These are phyloP conservation scores for Epinephelus awoara DNA, from an alignment of 2,797 vertebrate genomes.

Conservation along the genomic window DNA sequence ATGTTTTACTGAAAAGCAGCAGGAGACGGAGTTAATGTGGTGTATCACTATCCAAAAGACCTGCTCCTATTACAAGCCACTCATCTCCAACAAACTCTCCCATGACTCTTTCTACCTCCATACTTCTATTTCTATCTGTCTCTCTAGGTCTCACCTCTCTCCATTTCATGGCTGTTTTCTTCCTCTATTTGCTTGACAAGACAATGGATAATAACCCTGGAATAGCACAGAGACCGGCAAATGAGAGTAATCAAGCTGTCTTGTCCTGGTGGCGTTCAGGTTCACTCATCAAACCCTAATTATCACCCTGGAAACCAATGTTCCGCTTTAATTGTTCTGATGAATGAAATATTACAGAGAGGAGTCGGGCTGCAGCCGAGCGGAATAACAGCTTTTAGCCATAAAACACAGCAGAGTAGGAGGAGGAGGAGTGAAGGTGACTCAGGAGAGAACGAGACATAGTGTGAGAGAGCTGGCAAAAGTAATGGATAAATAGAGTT, in stretches of 20 bases:
- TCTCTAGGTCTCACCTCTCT: slow-evolving; percentile 74
- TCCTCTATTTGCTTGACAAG: slow-evolving; percentile 85
- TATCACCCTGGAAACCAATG: slow-evolving; percentile 88
- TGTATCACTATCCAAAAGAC: slow-evolving; percentile 78
- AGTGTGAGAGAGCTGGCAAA: slow-evolving; percentile 57
- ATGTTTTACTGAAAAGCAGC: slow-evolving; percentile 75
- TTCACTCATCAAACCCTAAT: slow-evolving; percentile 89
- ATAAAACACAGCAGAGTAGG: slow-evolving; percentile 79
- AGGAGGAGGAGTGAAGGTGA: slow-evolving; percentile 80
- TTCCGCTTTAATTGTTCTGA: slow-evolving; percentile 89
- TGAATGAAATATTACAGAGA: slow-evolving; percentile 88
- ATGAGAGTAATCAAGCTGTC: slow-evolving; percentile 89
- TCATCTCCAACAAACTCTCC: slow-evolving; percentile 75
- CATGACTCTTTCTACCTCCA: slow-evolving; percentile 70
- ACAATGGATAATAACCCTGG: slow-evolving; percentile 86
- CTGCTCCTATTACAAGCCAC: slow-evolving; percentile 78
- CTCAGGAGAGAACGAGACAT: slow-evolving; percentile 65
- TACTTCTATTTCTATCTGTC: slow-evolving; percentile 71
- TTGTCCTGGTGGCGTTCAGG: slow-evolving; percentile 84
- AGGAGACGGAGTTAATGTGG: slow-evolving; percentile 77
- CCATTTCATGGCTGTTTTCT: slow-evolving; percentile 84
- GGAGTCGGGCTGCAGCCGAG: slow-evolving; percentile 83
- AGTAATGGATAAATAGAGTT: slow-evolving; percentile 64
- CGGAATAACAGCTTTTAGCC: slow-evolving; percentile 86
- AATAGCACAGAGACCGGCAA: slow-evolving; percentile 83